phyloP scores from a whole-genome alignment of 2,797 vertebrate species.

The Cottoperca gobio region DNA sequence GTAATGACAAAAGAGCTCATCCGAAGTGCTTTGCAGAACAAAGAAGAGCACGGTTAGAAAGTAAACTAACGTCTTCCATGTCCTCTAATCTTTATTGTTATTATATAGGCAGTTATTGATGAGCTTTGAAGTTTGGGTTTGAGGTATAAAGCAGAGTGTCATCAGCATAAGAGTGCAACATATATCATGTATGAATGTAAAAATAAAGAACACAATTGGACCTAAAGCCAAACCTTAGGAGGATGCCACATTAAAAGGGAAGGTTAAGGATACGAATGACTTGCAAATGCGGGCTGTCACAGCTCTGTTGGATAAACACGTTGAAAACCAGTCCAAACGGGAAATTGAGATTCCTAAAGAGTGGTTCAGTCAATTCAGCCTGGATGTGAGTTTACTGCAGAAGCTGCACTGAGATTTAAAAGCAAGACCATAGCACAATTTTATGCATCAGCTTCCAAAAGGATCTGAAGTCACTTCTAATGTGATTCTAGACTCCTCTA shows the following conservation, averaged over 20 bases:
- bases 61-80: not conserved
- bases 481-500: not conserved
- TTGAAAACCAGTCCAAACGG: constrained; percentile 3
- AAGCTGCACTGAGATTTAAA: not conserved
- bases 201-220: not conserved
- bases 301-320: not conserved
- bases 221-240: not conserved
- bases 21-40: not conserved
- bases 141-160: constrained; percentile 3
- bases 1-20: not conserved
- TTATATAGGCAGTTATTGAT: not conserved
- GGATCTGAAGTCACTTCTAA: not conserved
- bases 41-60: not conserved
- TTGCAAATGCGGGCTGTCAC: not conserved
- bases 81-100: not conserved
- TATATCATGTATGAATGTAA: not conserved
- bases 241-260: not conserved
- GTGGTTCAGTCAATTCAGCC: not conserved
- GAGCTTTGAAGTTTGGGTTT: not conserved
- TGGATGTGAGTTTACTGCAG: not conserved
- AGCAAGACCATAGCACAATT: not conserved
- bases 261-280: not conserved
- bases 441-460: not conserved
- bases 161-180: not conserved
- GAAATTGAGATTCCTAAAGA: not conserved